These are phyloP conservation scores for Leucozona laternaria DNA, from an alignment of 2,888 invertebrate species.

Conservation along the genomic window DNA sequence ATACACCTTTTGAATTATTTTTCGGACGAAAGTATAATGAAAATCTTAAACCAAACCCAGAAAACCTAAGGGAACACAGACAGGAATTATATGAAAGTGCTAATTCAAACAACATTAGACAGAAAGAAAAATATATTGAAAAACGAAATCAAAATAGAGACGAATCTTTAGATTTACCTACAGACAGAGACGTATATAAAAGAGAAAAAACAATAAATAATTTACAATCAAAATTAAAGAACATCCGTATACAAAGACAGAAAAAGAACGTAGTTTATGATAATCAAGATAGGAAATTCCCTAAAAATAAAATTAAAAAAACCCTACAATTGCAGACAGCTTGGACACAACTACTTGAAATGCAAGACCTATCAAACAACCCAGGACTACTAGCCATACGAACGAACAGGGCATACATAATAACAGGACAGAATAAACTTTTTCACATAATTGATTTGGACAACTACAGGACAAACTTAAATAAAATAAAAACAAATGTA, in stretches of 20 bases:
- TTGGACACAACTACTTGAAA: background rate
- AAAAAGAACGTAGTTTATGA: background rate
- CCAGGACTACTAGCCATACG: conserved; percentile 1
- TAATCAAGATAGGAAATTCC: background rate
- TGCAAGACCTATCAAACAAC: background rate
- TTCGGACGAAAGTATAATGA: no score
- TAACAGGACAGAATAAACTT: conserved; percentile 5
- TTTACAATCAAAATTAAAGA: background rate
- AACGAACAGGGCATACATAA: background rate
- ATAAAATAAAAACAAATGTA: background rate
- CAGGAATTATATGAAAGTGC: background rate
- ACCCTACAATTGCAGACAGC: background rate
- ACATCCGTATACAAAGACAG: background rate
- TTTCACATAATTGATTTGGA: background rate
- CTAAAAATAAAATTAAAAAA: conserved; percentile 5
- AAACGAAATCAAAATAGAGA: background rate
- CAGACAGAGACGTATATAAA: background rate
- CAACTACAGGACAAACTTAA: background rate
- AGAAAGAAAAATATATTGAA: no score
- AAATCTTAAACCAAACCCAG: background rate
- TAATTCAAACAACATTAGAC: background rate
- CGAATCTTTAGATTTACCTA: background rate
- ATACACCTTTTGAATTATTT: no score
- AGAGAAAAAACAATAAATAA: background rate
- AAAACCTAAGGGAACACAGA: background rate